Evolutionary conservation across 2,797 vertebrate genomes (phyloP).

Genomic region (Hoplostethus mediterraneus): DNA sequence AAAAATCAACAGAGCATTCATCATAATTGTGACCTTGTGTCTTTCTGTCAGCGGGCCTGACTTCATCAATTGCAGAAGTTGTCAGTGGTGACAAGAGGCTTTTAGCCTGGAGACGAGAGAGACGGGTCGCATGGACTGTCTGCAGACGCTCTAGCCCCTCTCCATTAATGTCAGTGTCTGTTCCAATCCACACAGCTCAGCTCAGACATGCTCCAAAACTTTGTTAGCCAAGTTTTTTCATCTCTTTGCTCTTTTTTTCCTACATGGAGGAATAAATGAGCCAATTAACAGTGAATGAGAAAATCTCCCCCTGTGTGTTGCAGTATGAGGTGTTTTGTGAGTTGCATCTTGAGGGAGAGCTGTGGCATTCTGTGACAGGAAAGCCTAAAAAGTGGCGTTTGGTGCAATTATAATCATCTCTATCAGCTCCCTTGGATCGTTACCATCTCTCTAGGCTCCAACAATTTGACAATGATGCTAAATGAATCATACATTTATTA

Average conservation of each 20-base stretch:
- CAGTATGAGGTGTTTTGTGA: constrained; percentile 61
- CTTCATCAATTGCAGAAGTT: constrained; percentile 80
- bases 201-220: constrained; percentile 63
- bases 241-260: constrained; percentile 32
- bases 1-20: constrained; percentile 71
- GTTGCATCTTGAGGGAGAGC: constrained; percentile 55
- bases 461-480: constrained; percentile 70
- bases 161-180: constrained; percentile 70
- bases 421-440: constrained; percentile 64
- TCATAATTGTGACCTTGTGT: constrained; percentile 80
- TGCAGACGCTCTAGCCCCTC: constrained; percentile 63
- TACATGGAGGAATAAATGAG: constrained; percentile 65
- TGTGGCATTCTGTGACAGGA: constrained; percentile 58
- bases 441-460: constrained; percentile 62
- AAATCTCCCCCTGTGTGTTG: constrained; percentile 52
- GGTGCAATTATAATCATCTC: constrained; percentile 69
- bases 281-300: constrained; percentile 75
- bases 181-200: constrained; percentile 58
- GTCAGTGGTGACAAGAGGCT: constrained; percentile 78
- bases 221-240: constrained; percentile 70
- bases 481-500: constrained; percentile 74
- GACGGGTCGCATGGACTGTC: constrained; percentile 63
- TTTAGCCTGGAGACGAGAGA: constrained; percentile 75
- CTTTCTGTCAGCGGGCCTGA: constrained; percentile 74
- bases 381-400: constrained; percentile 61